phyloP scores from a whole-genome alignment of 1,140 invertebrate species.

The Himalopsyche phryganea region DNA sequence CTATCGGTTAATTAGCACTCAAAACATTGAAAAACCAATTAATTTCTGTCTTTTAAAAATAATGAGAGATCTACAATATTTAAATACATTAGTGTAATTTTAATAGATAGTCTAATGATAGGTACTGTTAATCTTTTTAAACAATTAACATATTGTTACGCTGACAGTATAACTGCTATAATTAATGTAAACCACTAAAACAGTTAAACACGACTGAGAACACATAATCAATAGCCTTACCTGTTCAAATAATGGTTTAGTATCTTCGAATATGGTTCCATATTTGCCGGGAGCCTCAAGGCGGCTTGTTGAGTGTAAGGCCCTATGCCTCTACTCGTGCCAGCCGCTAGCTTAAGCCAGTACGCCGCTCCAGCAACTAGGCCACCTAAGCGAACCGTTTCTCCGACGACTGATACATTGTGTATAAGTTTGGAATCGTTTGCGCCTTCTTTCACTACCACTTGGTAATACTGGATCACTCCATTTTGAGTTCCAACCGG shows the following conservation, averaged over 20 bases:
- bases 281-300: conserved; percentile 12
- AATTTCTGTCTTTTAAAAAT: no score
- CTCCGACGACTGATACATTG: conserved; percentile 18
- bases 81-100: no score
- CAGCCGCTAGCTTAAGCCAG: conserved; percentile 54
- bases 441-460: conserved; percentile 36
- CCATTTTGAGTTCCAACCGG: conserved; percentile 69
- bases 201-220: no score
- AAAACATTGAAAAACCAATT: no score
- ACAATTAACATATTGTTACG: no score
- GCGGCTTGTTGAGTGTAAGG: conserved; percentile 62
- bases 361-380: conserved; percentile 16
- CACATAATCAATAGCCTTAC: no score
- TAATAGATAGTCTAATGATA: no score
- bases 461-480: conserved; percentile 58
- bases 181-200: no score
- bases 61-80: no score
- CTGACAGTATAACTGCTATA: no score
- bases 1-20: no score
- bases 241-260: conserved; percentile 18
- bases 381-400: conserved; percentile 13
- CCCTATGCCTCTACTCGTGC: conserved; percentile 69
- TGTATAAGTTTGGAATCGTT: conserved; percentile 19
- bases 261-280: conserved; percentile 20
- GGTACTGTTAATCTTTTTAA: no score